Percentiles rank a stretch among this genome's conserved stretches.
Evolutionary conservation across 2,797 vertebrate species (phyloP).

Genomic region (Acrossocheilus fasciatus): DNA sequence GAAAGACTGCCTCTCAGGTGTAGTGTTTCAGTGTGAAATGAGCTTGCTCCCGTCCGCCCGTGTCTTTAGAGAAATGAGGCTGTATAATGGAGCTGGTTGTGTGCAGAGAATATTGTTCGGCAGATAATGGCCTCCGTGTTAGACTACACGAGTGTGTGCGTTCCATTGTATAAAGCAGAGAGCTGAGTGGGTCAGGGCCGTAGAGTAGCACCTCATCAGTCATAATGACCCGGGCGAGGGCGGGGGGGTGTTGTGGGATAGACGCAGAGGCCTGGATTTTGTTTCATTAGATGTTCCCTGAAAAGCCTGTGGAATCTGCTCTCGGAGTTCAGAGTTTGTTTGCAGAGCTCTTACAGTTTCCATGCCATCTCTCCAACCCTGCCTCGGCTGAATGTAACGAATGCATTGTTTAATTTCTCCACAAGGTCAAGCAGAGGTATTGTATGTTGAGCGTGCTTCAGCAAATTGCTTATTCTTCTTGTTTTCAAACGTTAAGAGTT

Average conservation of each 20-base stretch:
- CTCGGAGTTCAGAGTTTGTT: constrained; percentile 31
- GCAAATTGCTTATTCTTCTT: background rate
- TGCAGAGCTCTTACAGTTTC: constrained; percentile 21
- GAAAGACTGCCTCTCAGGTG: constrained; percentile 72
- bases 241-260: constrained; percentile 71
- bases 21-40: constrained; percentile 71
- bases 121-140: constrained; percentile 64
- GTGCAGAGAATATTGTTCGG: constrained; percentile 64
- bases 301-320: constrained; percentile 54
- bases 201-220: constrained; percentile 78
- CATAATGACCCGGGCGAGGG: constrained; percentile 66
- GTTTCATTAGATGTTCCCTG: constrained; percentile 73
- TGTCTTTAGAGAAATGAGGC: constrained; percentile 59
- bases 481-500: background rate
- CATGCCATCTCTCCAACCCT: background rate
- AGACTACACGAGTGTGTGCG: constrained; percentile 58
- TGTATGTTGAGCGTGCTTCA: background rate
- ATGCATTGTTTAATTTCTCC: constrained; percentile 2
- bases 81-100: constrained; percentile 70
- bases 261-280: constrained; percentile 67
- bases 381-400: background rate
- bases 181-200: constrained; percentile 71
- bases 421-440: background rate
- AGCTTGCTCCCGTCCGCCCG: constrained; percentile 7
- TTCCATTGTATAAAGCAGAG: constrained; percentile 71